Base-by-base conservation (phyloP, 2,888 invertebrate genomes). In the Dryococelus australis region DNA sequence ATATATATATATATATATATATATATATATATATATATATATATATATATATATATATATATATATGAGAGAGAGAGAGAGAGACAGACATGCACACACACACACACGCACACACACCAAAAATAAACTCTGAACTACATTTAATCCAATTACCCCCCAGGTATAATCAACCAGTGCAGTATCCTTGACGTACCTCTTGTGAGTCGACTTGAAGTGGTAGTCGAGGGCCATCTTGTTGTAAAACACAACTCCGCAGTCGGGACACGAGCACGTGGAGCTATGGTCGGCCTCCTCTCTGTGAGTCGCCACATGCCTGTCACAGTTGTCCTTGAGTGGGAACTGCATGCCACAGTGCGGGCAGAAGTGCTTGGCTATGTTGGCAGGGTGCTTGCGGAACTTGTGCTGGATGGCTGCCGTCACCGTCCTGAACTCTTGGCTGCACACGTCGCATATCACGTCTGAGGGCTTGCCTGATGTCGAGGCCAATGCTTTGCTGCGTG, bases 301-400 rank as follows among this genome's bases (percentile, higher is more conserved):
- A n/a, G 35, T 83, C 16, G 81, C 26, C 88, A 95, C 91, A 91
- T 95, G 95, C 90, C 94, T 94, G 90, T 95, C 95, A 89, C 94
- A 93, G 43, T 95, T 88, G 88, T 91, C 91, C 90, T 95, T 95
- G 91, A 96, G 92, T 16, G 95, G 95, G 91, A 95, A 96, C 87
- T 95, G 94, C 93, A 95, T 95, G 13, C 95, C 95, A 91, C 96
- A 96, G 92, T 94, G 94, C 43, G 94, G 94, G 89, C 95, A 96
- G 91, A 94, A 95, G 91, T 95, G 94, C 91, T 95, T 95, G 35
- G 94, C 93, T 84, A 94, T 94, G 90, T 94, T 94, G 88, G 94
- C 93, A 1, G 94, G 95, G 92, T 96, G 95, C 89, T 94, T 93
- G 90, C 94, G 94, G 91, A 95, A 95, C 91, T 95, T 95, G 92